Evolutionary conservation across 2,888 invertebrate species (phyloP), one percentile per base, ranked within the genome.

Genomic region (Parelbella ahira): DNA sequence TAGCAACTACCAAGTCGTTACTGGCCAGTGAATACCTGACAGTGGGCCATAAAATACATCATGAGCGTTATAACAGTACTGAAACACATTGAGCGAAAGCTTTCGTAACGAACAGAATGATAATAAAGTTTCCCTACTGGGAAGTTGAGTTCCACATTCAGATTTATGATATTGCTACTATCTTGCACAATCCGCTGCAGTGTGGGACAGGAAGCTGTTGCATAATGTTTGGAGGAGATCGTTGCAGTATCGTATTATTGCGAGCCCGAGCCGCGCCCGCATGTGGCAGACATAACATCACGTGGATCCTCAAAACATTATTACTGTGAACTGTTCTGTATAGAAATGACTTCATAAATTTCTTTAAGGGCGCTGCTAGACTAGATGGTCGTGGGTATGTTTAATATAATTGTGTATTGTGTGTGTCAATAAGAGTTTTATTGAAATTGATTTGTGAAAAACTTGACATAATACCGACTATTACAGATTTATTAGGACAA

Each of bases 291-390:
- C 67, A 63, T 59, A 67, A 63, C 69, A 67, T 63, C 55, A 60
- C 58, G 61, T 60, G n/a, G n/a, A 53, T 59, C 56, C 60, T 57
- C 21, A 37, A 55, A 56, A 51, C 54, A 60, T 59, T 61, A 28
- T 5, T n/a, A n/a, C n/a, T n/a, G n/a, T n/a, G n/a, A 18, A 15
- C 9, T 19, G 9, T 15, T 10, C 15, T 59, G 68, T 72, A 68
- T 73, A 71, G 70, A 54, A 68, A 76, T 79, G 68, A 73, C 70
- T 79, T 75, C 71, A 80, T 76, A 67, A 71, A 72, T 72, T 76
- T 61, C 51, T 64, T 42, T 65, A 60, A 60, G 56, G 54, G 50
- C 52, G 39, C 41, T 32, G 45, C 33, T 29, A 24, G 29, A 38
- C 30, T 11, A 29, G 27, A n/a, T n/a, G n/a, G n/a, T n/a, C n/a